Evolutionary conservation across 2,113 vertebrate species (phyloP).

Genomic region (Platichthys stellatus): DNA sequence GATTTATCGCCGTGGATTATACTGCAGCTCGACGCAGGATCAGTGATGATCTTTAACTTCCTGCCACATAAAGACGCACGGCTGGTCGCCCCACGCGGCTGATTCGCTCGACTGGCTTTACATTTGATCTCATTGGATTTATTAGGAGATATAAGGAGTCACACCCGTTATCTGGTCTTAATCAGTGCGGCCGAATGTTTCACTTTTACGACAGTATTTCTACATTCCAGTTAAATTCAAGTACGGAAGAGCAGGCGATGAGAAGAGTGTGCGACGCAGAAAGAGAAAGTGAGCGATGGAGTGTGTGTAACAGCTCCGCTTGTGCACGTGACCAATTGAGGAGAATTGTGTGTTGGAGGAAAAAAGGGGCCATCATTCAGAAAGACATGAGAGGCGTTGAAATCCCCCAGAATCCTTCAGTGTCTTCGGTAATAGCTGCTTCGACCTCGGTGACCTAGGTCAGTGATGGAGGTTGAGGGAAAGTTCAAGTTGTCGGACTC

Average conservation of each 20-base stretch:
- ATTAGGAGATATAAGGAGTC: slow-evolving; percentile 53
- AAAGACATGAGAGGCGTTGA: slow-evolving; percentile 13
- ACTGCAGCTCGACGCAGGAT: slow-evolving; percentile 60
- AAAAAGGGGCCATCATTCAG: slow-evolving; percentile 17
- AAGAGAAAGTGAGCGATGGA: slow-evolving; percentile 11
- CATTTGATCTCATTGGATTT: slow-evolving; percentile 59
- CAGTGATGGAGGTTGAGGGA: too few relatives aligned
- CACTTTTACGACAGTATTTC: slow-evolving; percentile 41
- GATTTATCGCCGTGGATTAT: slow-evolving; percentile 54
- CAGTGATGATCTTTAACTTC: slow-evolving; percentile 61
- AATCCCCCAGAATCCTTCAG: slow-evolving; percentile 24
- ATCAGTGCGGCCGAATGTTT: slow-evolving; percentile 45
- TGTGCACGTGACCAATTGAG: slow-evolving; percentile 12
- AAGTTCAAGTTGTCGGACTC: too few relatives aligned
- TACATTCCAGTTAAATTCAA: slow-evolving; percentile 42
- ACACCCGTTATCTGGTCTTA: slow-evolving; percentile 61
- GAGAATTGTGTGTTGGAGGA: slow-evolving; percentile 1
- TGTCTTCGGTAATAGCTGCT: slow-evolving; percentile 23
- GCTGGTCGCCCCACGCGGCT: slow-evolving; percentile 45
- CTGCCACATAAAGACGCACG: slow-evolving; percentile 56
- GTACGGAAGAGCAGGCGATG: slow-evolving; percentile 32
- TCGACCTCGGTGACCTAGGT: slow-evolving; percentile 29
- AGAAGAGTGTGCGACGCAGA: slow-evolving; percentile 20
- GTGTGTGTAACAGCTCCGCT: slow-evolving; percentile 2
- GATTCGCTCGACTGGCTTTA: slow-evolving; percentile 58